Base-by-base conservation (phyloP, 2,797 vertebrate species). In the Halcyon chelicuti region DNA sequence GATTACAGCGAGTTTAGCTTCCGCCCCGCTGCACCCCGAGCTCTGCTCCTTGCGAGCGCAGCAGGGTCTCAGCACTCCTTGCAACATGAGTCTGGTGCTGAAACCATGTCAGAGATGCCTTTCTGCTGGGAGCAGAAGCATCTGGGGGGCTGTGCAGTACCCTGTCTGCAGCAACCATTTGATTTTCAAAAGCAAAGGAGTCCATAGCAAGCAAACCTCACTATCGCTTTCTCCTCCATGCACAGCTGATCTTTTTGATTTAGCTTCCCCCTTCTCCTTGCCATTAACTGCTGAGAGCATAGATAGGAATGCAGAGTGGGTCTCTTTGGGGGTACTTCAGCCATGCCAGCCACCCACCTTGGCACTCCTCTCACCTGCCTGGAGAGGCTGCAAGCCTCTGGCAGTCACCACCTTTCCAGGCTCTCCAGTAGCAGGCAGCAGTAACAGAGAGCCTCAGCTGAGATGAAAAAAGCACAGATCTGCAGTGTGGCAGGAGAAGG, bases 401-500 rank as follows among this genome's bases (percentile, higher is more conserved):
- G 42, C 57, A 93, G 83, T 55, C 63, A 40, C 12, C 9, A 1
- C 49, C 25, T n/a, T 68, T 49, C 74, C 65, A 71, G 57, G 71
- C 68, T 85, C 42, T 65, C 86, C 57, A 66, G 63, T 3, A 75
- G 54, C 39, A 76, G 35, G 66, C 66, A 73, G 78, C 72, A 86
- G 46, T 21, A 58, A 67, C 28, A 28, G 19, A 47, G 66, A 62
- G 39, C 20, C 49, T 76, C 62, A 52, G 86, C 88, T 86, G 73
- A 74, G 66, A 57, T 52, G 54, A 86, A 91, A 93, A 93, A 71
- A 90, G 72, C 96, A 96, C 79, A 91, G 79, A 94, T 92, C 71
- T 94, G 89, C 93, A 94, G 44, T 17, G 20, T 88, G 79, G 54
- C 74, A 96, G 44, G 77, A 86, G 26, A 26, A 47, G 28, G 13